Evolutionary conservation across 2,797 vertebrate species (phyloP).

Genomic region (Poecilia velifera): DNA sequence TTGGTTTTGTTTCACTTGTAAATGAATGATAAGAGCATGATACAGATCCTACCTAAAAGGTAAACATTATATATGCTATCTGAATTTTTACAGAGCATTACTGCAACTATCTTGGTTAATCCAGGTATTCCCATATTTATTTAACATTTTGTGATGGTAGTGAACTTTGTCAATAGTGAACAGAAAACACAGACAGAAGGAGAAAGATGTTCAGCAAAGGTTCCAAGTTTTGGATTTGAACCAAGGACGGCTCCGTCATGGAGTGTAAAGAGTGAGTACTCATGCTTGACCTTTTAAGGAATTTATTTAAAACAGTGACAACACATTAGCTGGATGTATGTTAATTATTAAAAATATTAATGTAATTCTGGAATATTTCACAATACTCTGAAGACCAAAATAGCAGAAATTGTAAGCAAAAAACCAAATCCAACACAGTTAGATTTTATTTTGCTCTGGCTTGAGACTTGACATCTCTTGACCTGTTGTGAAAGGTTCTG

Average conservation of each 20-base stretch:
- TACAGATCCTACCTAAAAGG: not conserved
- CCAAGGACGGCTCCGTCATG: not conserved
- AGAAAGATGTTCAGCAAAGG: not conserved
- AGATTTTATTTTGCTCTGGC: not conserved
- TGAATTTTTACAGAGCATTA: not conserved
- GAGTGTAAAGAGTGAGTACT: not conserved
- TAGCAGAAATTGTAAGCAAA: not conserved
- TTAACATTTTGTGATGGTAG: not conserved
- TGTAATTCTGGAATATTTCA: not conserved
- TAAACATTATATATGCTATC: not conserved
- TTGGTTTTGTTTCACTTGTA: not conserved
- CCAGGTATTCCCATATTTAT: not conserved
- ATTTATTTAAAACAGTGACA: not conserved
- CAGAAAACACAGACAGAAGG: not conserved
- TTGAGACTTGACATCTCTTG: not conserved
- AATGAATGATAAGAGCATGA: not conserved
- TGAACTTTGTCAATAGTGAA: not conserved
- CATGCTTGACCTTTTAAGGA: not conserved
- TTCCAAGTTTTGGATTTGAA: not conserved
- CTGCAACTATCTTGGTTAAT: not conserved
- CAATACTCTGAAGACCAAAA: not conserved
- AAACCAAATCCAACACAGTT: not conserved
- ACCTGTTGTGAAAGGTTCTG: not conserved
- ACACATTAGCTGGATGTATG: not conserved
- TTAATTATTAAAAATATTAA: not conserved